A percentile compares a stretch with the other conserved stretches of the same genome.
phyloP scores from a whole-genome alignment of 1,140 invertebrate species.

The Pseudomyrmex cubaensis region DNA sequence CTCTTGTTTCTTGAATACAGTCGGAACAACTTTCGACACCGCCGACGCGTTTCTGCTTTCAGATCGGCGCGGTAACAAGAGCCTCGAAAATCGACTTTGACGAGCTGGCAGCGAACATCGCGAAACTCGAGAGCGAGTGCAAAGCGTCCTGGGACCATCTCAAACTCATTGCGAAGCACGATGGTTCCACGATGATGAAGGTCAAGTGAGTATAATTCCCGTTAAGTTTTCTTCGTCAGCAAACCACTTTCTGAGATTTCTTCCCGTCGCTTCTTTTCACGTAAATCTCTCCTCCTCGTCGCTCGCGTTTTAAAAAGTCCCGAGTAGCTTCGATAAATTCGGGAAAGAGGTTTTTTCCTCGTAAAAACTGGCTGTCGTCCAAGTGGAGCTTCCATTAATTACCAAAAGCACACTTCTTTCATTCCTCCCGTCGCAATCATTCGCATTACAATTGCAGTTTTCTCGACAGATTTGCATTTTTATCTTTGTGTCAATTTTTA shows the following conservation, averaged over 20 bases:
- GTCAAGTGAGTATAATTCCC: constrained; percentile 88
- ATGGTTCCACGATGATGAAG: constrained; percentile 95
- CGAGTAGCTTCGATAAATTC: constrained; percentile 74
- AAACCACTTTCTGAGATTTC: constrained; percentile 53
- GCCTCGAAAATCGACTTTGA: constrained; percentile 98
- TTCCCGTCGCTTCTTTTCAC: neutral
- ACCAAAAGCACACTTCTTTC: constrained; percentile 73
- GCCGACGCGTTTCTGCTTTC: constrained; percentile 61
- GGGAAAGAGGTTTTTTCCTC: constrained; percentile 72
- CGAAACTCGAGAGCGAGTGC: constrained; percentile 96
- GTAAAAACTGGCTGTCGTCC: constrained; percentile 75
- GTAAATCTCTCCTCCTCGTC: constrained; percentile 28
- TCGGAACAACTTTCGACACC: constrained; percentile 18
- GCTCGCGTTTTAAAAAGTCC: constrained; percentile 70
- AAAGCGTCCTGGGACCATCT: constrained; percentile 99
- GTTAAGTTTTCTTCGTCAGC: constrained; percentile 12
- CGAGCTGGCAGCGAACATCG: constrained; percentile 93
- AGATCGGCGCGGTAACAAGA: constrained; percentile 96
- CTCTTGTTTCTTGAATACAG: neutral
- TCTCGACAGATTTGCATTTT: constrained; percentile 56
- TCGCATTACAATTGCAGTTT: constrained; percentile 24
- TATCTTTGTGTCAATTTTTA: constrained; percentile 43
- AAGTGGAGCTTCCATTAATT: constrained; percentile 81
- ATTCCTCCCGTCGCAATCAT: constrained; percentile 27
- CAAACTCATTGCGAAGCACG: constrained; percentile 98